phyloP scores from a whole-genome alignment of 2,888 invertebrate species.

The Leucozona laternaria region DNA sequence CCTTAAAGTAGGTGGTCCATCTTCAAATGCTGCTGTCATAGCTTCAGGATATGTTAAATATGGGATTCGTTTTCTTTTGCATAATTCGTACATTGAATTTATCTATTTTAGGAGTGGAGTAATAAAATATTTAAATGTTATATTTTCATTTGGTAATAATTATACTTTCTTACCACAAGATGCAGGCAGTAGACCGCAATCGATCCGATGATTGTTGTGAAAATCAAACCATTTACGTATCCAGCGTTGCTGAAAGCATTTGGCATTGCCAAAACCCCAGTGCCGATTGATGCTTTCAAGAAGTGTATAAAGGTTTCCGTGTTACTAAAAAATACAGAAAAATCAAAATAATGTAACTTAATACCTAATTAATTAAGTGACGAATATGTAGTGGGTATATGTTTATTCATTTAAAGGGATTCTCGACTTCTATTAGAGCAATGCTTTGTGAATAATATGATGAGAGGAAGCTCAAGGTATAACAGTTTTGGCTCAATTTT shows the following conservation, averaged over 20 bases:
- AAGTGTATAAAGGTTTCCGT: constrained; percentile 95
- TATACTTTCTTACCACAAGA: constrained; percentile 87
- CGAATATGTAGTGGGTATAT: no score
- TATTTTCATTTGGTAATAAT: background rate
- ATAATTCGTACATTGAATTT: constrained; percentile 82
- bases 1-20: constrained; percentile 88
- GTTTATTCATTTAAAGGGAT: no score
- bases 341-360: no score
- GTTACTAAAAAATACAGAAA: constrained; percentile 86
- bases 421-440: no score
- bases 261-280: constrained; percentile 98
- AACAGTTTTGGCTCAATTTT: no score
- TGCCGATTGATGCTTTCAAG: constrained; percentile 97
- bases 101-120: constrained; percentile 77
- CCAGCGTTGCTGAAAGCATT: constrained; percentile 94
- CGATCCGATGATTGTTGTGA: constrained; percentile 93
- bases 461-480: no score
- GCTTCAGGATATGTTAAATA: constrained; percentile 93
- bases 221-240: constrained; percentile 92
- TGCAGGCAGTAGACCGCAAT: constrained; percentile 98
- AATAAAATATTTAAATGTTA: background rate
- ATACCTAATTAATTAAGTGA: no score
- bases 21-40: constrained; percentile 90
- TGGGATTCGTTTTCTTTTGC: constrained; percentile 88
- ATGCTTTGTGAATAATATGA: no score